Evolutionary conservation across 2,797 vertebrate species (phyloP).

Genomic region (Adelosebastes latens): DNA sequence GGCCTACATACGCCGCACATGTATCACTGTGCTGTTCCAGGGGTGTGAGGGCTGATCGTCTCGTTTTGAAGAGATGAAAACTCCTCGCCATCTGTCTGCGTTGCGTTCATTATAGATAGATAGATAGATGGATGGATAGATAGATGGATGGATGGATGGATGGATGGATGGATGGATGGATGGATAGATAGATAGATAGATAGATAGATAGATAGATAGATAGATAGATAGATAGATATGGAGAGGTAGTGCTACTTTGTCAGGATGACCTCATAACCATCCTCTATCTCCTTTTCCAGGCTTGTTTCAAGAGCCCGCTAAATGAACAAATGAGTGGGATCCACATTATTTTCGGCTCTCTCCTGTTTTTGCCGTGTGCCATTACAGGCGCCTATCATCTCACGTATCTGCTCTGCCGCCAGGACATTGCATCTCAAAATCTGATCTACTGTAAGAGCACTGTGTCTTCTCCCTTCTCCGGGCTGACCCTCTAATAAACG

Average conservation of each 20-base stretch:
- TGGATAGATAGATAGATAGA: conserved; percentile 23
- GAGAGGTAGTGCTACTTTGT: conserved; percentile 53
- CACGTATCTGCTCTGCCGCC: conserved; percentile 35
- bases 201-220: conserved; percentile 29
- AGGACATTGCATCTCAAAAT: conserved; percentile 37
- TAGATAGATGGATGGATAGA: conserved; percentile 13
- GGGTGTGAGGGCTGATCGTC: conserved; percentile 52
- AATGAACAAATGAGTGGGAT: conserved; percentile 64
- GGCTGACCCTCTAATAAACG: neutral
- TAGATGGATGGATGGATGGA: neutral
- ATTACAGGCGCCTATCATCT: conserved; percentile 42
- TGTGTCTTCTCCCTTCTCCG: neutral
- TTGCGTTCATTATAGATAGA: neutral
- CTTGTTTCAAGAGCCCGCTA: conserved; percentile 53
- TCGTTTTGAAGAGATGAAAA: conserved; percentile 32
- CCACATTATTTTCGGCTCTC: conserved; percentile 52
- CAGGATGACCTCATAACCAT: conserved; percentile 72
- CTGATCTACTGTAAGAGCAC: conserved; percentile 7
- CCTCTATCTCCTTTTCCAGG: conserved; percentile 48
- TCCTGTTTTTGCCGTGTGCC: conserved; percentile 39
- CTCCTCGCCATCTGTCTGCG: conserved; percentile 4
- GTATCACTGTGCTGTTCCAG: conserved; percentile 47
- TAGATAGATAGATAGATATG: neutral
- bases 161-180: neutral
- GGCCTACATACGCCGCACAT: conserved; percentile 73